phyloP scores from a whole-genome alignment of 2,888 invertebrate genomes.

The Drosophila antonietae region DNA sequence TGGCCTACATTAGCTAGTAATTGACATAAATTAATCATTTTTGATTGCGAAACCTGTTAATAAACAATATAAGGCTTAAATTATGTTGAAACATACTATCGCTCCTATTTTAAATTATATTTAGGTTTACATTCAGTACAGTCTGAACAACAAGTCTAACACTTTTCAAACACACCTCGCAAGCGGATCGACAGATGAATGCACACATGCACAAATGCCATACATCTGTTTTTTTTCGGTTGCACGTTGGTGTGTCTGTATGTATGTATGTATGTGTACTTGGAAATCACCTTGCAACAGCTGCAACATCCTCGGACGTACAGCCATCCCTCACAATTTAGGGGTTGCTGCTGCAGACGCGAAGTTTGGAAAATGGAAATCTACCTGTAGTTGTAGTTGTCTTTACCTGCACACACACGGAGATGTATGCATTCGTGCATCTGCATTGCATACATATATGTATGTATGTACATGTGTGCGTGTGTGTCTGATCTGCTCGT shows the following conservation, averaged over 20 bases:
- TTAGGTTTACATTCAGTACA: not conserved
- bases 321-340: constrained; percentile 61
- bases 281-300: constrained; percentile 81
- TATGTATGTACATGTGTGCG: constrained; percentile 24
- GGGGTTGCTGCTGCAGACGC: constrained; percentile 57
- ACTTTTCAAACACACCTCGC: constrained; percentile 37
- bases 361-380: constrained; percentile 50
- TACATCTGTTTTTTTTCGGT: constrained; percentile 23
- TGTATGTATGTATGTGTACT: constrained; percentile 32
- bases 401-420: constrained; percentile 43
- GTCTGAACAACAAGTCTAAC: not conserved
- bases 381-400: constrained; percentile 66
- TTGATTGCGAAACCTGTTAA: not conserved
- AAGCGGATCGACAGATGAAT: constrained; percentile 42
- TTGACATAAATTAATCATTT: not conserved
- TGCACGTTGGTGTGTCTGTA: constrained; percentile 7
- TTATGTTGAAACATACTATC: not conserved
- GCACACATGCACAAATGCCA: constrained; percentile 27
- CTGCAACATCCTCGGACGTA: constrained; percentile 65
- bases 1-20: not conserved
- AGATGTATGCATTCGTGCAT: constrained; percentile 8
- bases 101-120: not conserved
- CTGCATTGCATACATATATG: constrained; percentile 6
- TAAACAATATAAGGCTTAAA: not conserved
- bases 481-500: constrained; percentile 52